These are phyloP conservation scores for Falco punctatus DNA, from an alignment of 2,113 vertebrate species.

Conservation along the genomic window DNA sequence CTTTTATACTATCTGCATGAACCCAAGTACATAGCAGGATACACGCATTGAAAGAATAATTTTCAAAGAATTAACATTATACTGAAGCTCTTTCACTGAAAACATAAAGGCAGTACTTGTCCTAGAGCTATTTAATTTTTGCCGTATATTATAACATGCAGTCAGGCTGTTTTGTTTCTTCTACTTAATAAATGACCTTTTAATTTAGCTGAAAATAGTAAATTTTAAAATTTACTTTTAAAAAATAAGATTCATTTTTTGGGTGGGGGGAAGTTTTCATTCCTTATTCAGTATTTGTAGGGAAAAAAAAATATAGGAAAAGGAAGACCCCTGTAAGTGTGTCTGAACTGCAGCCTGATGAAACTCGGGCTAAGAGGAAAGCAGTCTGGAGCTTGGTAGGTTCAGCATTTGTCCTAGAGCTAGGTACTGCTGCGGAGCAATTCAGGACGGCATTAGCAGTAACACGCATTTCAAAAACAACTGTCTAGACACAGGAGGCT, in stretches of 20 bases:
- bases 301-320: not conserved
- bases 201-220: not conserved
- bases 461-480: not conserved
- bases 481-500: not conserved
- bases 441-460: not conserved
- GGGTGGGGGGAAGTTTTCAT: not conserved
- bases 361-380: not conserved
- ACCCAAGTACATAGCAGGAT: not conserved
- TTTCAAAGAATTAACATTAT: not conserved
- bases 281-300: not conserved
- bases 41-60: not conserved
- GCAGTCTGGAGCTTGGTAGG: not conserved
- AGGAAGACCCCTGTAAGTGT: not conserved
- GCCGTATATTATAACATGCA: not conserved
- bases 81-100: not conserved
- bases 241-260: not conserved
- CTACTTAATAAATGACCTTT: not conserved
- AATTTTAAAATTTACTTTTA: not conserved
- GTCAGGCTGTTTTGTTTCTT: not conserved
- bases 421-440: not conserved
- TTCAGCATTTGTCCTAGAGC: not conserved
- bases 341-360: not conserved
- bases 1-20: not conserved
- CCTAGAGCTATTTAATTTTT: constrained; percentile 18
- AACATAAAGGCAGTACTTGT: not conserved